Base-by-base conservation (phyloP, 2,797 vertebrate genomes). In the Otolemur crassicaudatus region DNA sequence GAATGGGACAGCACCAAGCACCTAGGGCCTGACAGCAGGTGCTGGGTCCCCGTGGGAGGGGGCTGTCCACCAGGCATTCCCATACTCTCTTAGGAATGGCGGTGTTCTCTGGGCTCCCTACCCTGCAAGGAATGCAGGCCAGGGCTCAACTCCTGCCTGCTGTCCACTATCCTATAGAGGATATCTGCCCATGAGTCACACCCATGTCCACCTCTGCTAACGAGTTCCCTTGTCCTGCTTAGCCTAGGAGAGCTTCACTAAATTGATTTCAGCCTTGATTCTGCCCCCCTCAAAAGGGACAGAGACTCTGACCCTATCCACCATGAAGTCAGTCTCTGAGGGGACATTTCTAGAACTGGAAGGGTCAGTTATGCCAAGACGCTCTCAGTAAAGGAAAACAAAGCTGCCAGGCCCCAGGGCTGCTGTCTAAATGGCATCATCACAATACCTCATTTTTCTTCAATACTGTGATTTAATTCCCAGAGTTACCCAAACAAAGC, bases 261-360 rank as follows among this genome's bases (percentile, higher is more conserved):
- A 82, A 69, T 40, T 82, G n/a, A 82, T 70, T 37, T 76, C 11
- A 7, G 29, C 53, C 23, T 67, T 69, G 53, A 82, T 76, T 87
- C 91, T 82, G 60, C 29, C 34, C 70, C 49, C 87, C 40, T 95
- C 67, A 75, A 72, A 95, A 87, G 40, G 67, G 49, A 69, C 49
- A 82, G 69, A 53, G 69, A 72, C 87, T 86, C 49, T 31, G 49
- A 43, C 53, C 82, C n/a, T 14, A 22, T 37, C n/a, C 16, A 60
- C 49, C 75, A 40, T 0, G 37, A 87, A 49, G 81, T 43, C 22
- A 23, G 27, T 43, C 22, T 81, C 75, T 16, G 13, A 34, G 40
- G 75, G 12, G 31, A 73, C 23, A 34, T 65, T 29, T 40, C 81
- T 40, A 40, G 34, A 67, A 19, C 46, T 23, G n/a, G 65, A 79